Base-by-base conservation (phyloP, 1,140 invertebrate species). In the Conus ventricosus region DNA sequence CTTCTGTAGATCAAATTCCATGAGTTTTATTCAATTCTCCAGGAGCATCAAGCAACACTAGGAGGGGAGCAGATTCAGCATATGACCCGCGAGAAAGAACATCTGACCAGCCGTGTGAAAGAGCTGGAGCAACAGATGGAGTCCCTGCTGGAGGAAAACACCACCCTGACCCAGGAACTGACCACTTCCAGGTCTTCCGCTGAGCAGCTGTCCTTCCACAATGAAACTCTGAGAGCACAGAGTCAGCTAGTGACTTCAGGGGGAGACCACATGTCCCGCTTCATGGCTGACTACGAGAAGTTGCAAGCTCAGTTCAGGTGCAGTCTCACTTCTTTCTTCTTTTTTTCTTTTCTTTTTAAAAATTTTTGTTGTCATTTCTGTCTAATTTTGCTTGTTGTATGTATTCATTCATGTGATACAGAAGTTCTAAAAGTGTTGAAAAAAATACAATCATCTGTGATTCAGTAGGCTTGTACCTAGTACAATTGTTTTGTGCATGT, bases 171-270 rank as follows among this genome's bases (percentile, higher is more conserved):
- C 60, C 90, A 92, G 75, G 90, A 92, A 81, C 86, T 94, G 20
- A 71, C 91, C 8, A 53, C 51, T 0, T 39, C 85, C 51, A 78
- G 39, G 17, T 76, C 85, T 7, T 76, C 51, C 53, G 51, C 75
- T 7, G 92, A 94, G 83, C 91, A 94, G 81, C 78, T 92, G 67
- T 82, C 88, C 20, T 94, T 94, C 91, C 93, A 93, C 57, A 92
- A 91, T 17, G 89, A 92, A 63, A 90, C 92, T 1, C 78, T 94
- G 60, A 91, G 87, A 78, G 92, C 93, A 51, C 93, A 94, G 85
- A 60, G 92, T 23, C 88, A 92, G 76, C 85, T 93, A 57, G 80
- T 88, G 10, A 83, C 76, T 6, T 63, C 82, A 67, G 90, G 89
- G 25, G 92, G 90, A 20, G 89, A 89, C 27, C 88, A 92, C 27